Evolutionary conservation across 2,888 invertebrate species (phyloP).

Genomic region (Orchesellides sinensis): DNA sequence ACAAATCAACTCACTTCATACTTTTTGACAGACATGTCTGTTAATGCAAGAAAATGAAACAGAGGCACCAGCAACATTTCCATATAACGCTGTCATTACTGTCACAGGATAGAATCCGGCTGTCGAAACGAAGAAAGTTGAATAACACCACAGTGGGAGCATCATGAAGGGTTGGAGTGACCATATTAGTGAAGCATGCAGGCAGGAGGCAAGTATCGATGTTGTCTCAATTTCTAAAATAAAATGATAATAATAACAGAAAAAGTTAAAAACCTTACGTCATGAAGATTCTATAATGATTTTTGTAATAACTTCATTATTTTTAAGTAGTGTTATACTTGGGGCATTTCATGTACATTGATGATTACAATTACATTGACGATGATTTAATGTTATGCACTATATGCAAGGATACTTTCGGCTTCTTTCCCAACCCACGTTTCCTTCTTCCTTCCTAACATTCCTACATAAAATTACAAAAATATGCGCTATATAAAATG

Average conservation of each 20-base stretch:
- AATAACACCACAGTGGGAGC: conserved; percentile 8
- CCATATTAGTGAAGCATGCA: conserved; percentile 4
- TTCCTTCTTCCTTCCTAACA: too few species aligned
- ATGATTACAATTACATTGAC: too few species aligned
- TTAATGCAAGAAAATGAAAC: conserved; percentile 11
- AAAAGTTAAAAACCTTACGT: neutral
- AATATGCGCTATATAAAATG: too few species aligned
- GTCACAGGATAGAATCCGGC: conserved; percentile 7
- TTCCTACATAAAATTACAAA: too few species aligned
- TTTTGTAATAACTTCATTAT: conserved; percentile 14
- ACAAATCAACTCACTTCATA: neutral
- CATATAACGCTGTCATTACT: conserved; percentile 19
- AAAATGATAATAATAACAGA: neutral
- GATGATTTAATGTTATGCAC: too few species aligned
- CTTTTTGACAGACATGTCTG: neutral
- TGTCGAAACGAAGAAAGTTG: conserved; percentile 29
- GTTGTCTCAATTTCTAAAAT: neutral
- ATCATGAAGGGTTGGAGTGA: too few species aligned
- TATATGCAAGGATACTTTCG: too few species aligned
- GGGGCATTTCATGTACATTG: too few species aligned
- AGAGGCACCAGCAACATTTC: conserved; percentile 12
- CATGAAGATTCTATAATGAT: conserved; percentile 4
- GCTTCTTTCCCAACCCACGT: too few species aligned
- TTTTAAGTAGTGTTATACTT: too few species aligned
- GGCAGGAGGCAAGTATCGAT: neutral